These are phyloP conservation scores for Tolypeutes matacus DNA, from an alignment of 2,797 vertebrate genomes.

Conservation along the genomic window DNA sequence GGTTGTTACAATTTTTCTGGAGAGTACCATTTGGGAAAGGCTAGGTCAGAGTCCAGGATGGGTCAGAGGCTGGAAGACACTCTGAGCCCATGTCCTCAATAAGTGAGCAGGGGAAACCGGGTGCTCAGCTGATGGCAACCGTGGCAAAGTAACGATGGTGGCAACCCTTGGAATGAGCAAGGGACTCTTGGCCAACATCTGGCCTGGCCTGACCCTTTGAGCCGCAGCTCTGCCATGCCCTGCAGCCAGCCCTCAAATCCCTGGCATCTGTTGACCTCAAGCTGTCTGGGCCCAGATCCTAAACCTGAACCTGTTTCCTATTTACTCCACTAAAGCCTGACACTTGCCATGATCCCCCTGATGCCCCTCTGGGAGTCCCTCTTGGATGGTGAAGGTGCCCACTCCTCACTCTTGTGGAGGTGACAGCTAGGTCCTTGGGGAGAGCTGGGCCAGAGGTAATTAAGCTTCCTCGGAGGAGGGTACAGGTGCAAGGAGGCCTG, in stretches of 20 bases:
- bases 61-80: neutral
- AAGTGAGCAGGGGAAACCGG: neutral
- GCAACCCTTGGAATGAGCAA: neutral
- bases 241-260: neutral
- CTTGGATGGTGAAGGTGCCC: too few species aligned
- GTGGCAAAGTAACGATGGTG: neutral
- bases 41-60: neutral
- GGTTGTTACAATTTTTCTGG: neutral
- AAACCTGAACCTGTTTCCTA: constrained; percentile 34
- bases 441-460: neutral
- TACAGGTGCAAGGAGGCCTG: neutral
- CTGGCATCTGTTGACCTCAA: constrained; percentile 21
- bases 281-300: neutral
- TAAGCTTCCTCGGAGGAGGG: neutral
- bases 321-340: neutral
- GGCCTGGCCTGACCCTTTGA: neutral
- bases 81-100: neutral
- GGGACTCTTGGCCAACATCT: neutral
- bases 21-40: too few species aligned
- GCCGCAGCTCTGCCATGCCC: neutral
- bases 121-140: neutral
- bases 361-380: neutral
- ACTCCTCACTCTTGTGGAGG: neutral
- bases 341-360: neutral
- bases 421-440: neutral